phyloP scores from a whole-genome alignment of 2,797 vertebrate genomes.

The Morus bassanus region DNA sequence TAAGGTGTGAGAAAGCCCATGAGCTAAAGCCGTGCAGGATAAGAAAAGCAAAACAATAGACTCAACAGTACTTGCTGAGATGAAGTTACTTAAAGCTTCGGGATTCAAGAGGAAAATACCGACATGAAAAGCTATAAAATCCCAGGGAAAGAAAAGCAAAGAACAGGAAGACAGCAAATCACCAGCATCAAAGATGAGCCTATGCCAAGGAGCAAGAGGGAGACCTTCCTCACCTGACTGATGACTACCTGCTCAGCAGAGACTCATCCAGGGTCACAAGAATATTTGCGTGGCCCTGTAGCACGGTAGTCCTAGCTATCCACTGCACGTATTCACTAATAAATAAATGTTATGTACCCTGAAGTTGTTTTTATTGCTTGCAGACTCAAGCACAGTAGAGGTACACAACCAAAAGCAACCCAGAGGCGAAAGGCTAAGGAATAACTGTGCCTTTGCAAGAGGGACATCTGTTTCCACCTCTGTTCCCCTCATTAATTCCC shows the following conservation, averaged over 20 bases:
- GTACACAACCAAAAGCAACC: not conserved
- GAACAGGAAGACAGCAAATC: not conserved
- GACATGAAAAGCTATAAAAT: not conserved
- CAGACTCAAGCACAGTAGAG: not conserved
- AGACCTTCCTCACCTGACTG: not conserved
- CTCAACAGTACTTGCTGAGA: not conserved
- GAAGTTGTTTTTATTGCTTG: not conserved
- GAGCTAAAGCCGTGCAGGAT: not conserved
- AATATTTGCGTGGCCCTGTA: not conserved
- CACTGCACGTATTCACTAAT: not conserved
- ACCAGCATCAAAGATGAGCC: not conserved
- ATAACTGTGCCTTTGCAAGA: not conserved
- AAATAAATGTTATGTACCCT: not conserved
- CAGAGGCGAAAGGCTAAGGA: not conserved
- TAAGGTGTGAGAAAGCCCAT: not conserved
- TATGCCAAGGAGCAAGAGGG: not conserved
- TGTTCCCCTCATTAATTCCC: not conserved
- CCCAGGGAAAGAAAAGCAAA: not conserved
- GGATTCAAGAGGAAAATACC: not conserved
- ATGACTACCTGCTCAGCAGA: not conserved
- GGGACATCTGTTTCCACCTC: not conserved
- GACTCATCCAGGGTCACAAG: not conserved
- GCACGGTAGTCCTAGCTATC: not conserved
- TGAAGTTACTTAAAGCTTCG: not conserved
- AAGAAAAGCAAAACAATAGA: not conserved